These are phyloP conservation scores for Zosterops borbonicus DNA, from an alignment of 2,113 vertebrate species.

Conservation along the genomic window DNA sequence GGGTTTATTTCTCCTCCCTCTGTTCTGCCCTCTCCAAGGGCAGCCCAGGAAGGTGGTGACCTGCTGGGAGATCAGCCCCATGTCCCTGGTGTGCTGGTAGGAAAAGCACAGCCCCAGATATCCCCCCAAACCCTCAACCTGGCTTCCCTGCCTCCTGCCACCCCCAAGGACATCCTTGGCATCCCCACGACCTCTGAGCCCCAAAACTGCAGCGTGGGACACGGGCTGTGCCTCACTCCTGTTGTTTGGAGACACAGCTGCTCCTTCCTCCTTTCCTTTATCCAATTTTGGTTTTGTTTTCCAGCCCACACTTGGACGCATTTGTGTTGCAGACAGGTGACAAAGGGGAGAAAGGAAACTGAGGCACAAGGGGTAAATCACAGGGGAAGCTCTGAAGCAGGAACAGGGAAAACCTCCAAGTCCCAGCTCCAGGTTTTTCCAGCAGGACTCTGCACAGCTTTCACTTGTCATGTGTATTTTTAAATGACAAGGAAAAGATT, in stretches of 20 bases:
- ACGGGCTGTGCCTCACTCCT: not conserved
- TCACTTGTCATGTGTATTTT: not conserved
- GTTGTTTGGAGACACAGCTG: accelerated
- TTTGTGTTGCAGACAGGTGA: not conserved
- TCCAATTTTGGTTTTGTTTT: not conserved
- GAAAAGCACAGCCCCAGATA: not conserved
- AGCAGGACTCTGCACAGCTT: not conserved
- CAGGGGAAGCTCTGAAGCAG: not conserved
- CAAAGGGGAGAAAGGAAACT: not conserved
- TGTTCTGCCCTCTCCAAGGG: not conserved
- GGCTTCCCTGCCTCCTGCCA: not conserved
- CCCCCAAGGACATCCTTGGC: not conserved
- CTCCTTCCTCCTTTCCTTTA: not conserved
- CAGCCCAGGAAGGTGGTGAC: not conserved
- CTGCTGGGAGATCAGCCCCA: not conserved
- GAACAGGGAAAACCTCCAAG: not conserved
- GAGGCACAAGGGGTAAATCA: not conserved
- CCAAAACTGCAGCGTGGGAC: accelerated
- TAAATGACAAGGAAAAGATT: conserved; percentile 26
- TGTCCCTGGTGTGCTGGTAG: accelerated
- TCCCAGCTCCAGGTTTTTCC: not conserved
- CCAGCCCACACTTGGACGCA: accelerated
- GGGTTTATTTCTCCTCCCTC: not conserved
- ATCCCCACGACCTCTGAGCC: accelerated
- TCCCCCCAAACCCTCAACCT: accelerated